phyloP scores from a whole-genome alignment of 2,797 vertebrate species.

The Pogonophryne albipinna region DNA sequence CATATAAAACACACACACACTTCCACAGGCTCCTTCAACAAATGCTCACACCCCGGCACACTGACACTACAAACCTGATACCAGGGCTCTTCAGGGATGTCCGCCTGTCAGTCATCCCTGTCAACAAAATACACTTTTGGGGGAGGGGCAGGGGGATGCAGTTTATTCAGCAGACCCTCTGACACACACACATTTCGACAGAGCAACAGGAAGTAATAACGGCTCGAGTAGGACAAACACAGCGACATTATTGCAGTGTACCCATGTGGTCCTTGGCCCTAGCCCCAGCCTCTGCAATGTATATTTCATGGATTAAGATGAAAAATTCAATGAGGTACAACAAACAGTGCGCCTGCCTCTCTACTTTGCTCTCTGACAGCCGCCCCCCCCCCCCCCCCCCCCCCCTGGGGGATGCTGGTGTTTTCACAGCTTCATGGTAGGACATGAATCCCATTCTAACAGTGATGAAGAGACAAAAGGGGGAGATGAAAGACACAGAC shows the following conservation, averaged over 20 bases:
- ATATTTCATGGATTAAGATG: constrained; percentile 79
- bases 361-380: constrained; percentile 69
- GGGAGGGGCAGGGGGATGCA: constrained; percentile 8
- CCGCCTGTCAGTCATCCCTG: constrained; percentile 71
- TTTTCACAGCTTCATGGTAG: constrained; percentile 71
- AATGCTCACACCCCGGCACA: constrained; percentile 54
- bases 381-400: constrained; percentile 55
- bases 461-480: constrained; percentile 68
- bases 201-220: constrained; percentile 54
- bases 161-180: constrained; percentile 33
- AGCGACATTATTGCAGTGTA: constrained; percentile 60
- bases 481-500: constrained; percentile 64
- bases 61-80: constrained; percentile 71
- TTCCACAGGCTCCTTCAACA: constrained; percentile 52
- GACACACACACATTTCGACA: constrained; percentile 5
- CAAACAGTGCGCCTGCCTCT: constrained; percentile 54
- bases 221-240: constrained; percentile 65
- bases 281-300: constrained; percentile 57
- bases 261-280: constrained; percentile 50
- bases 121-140: constrained; percentile 47
- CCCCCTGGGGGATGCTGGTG: constrained; percentile 61
- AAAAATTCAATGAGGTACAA: constrained; percentile 80
- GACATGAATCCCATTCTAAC: constrained; percentile 75
- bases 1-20: constrained; percentile 17
- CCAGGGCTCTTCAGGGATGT: constrained; percentile 68